phyloP scores from a whole-genome alignment of 92 coral and sea anemone species.

The Porites cylindrica region DNA sequence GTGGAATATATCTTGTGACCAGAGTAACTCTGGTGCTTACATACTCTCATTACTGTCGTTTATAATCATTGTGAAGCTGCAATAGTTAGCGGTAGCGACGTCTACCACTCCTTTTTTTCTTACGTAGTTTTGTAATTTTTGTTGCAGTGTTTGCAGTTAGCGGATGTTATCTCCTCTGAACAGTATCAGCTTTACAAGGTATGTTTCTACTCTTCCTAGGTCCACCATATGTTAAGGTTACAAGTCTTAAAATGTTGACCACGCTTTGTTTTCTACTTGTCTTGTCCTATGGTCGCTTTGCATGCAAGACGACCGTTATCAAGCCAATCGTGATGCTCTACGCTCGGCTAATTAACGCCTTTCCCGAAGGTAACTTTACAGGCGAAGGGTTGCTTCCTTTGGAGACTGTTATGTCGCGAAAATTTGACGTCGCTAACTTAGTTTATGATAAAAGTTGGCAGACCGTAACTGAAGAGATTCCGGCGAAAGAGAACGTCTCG shows the following conservation, averaged over 20 bases:
- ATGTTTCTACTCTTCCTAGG: neutral
- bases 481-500: too few species aligned
- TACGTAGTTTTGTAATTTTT: neutral
- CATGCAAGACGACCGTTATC: too few species aligned
- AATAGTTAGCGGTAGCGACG: neutral
- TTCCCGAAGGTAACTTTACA: too few species aligned
- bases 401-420: too few species aligned
- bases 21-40: neutral
- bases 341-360: too few species aligned
- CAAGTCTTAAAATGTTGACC: neutral
- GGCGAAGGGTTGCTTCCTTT: too few species aligned
- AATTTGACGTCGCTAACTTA: too few species aligned
- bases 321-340: too few species aligned
- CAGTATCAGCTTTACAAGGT: conserved; percentile 92
- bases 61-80: neutral
- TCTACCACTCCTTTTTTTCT: neutral
- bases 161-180: conserved; percentile 90
- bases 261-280: too few species aligned
- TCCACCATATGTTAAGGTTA: too few species aligned
- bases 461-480: too few species aligned
- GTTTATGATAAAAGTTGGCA: too few species aligned
- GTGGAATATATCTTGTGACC: neutral
- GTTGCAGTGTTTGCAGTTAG: conserved; percentile 83
- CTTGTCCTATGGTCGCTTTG: neutral
- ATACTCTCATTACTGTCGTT: neutral